Evolutionary conservation across 2,113 vertebrate species (phyloP).

Genomic region (Malurus melanocephalus): DNA sequence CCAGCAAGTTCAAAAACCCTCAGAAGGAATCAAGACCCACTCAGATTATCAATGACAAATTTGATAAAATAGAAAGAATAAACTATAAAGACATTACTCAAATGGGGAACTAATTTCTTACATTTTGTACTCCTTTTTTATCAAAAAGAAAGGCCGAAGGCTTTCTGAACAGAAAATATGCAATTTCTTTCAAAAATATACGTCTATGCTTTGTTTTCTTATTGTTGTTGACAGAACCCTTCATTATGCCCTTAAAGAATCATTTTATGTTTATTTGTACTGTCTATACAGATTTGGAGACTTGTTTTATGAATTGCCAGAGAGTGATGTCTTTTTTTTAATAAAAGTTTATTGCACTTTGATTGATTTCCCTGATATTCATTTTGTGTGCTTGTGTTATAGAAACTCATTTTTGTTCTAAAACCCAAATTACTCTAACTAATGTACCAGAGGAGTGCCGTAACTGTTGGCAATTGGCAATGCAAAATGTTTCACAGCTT

Average conservation of each 20-base stretch:
- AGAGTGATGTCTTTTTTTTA: slow-evolving; percentile 48
- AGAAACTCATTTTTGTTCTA: slow-evolving; percentile 14
- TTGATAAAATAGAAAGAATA: background rate
- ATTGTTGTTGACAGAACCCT: slow-evolving; percentile 44
- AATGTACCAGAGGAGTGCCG: slow-evolving; percentile 18
- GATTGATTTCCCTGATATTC: slow-evolving; percentile 48
- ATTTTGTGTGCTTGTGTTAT: background rate
- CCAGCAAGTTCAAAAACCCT: slow-evolving; percentile 1
- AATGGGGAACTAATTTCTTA: slow-evolving; percentile 15
- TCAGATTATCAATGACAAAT: background rate
- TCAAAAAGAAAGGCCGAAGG: background rate
- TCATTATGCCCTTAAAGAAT: slow-evolving; percentile 57
- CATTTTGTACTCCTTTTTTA: background rate
- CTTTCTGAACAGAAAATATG: slow-evolving; percentile 22
- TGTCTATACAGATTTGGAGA: slow-evolving; percentile 40
- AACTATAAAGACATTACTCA: background rate
- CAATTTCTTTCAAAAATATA: slow-evolving; percentile 18
- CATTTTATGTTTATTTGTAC: slow-evolving; percentile 56
- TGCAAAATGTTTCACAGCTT: slow-evolving; percentile 21
- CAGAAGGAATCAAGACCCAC: background rate
- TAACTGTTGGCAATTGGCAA: slow-evolving; percentile 14
- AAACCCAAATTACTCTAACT: slow-evolving; percentile 35
- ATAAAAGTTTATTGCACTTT: slow-evolving; percentile 63
- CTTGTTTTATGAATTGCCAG: slow-evolving; percentile 53
- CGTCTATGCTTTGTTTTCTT: slow-evolving; percentile 17